Evolutionary conservation across 2,113 vertebrate species (phyloP), one percentile per base, ranked within the genome.

Genomic region (Cephalopterus ornatus): DNA sequence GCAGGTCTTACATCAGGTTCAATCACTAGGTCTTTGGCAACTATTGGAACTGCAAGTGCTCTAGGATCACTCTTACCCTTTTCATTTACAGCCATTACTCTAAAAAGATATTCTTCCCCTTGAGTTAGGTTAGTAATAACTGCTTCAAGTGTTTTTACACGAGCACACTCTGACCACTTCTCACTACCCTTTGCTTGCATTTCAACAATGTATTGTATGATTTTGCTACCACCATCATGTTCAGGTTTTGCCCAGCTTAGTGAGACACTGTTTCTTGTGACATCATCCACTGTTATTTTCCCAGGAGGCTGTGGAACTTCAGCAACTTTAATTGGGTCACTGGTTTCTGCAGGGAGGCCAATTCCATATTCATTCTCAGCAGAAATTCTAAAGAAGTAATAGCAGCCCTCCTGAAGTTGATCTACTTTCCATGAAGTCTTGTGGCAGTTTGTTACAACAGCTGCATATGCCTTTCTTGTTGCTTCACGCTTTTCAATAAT

Each of bases 401-500:
- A 99, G 92, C 99, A 99, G 12, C 99, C 99, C 92, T 99, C 99
- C 93, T 99, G 99, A 96, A 99, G 99, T 59, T 99, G 98, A 74
- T 99, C 99, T 46, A 99, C 98, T 97, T 99, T 99, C 98, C 98
- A 99, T 37, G 98, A 99, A 80, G 98, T 98, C 95, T 98, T 98
- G 92, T 99, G 99, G 93, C 99, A 99, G 52, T 99, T 99, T 96
- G 99, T 99, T 61, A 98, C 98, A 92, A 99, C 99, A 58, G 99
- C 99, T 88, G 99, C 98, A 87, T 99, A 99, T 21, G 99, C 98
- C 95, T 99, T 99, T 92, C 99, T 99, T 95, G 99, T 99, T 95
- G 98, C 99, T 98, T 99, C 99, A 91, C 99, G 99, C 95, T 99
- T 99, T 97, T 99, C 99, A 98, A 99, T 97, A 70, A 99, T 97